phyloP scores from a whole-genome alignment of 2,113 vertebrate species.

The Semnornis frantzii region DNA sequence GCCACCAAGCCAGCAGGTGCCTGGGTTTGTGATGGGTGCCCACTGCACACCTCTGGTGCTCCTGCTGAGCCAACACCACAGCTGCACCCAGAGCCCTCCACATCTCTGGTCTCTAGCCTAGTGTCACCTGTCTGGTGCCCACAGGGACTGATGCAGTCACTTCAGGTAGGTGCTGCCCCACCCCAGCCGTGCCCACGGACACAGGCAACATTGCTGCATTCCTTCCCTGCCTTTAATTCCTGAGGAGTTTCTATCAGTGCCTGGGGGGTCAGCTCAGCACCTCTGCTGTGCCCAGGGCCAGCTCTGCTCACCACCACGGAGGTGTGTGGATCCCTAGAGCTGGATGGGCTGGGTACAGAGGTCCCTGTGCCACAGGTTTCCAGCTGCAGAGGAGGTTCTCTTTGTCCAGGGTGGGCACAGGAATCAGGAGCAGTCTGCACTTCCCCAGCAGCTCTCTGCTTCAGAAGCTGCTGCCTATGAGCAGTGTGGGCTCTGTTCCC shows the following conservation, averaged over 20 bases:
- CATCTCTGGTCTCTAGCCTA: background rate
- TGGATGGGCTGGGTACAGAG: background rate
- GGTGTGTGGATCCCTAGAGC: background rate
- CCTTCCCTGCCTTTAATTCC: background rate
- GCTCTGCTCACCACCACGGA: background rate
- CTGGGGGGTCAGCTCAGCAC: background rate
- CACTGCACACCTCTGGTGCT: background rate
- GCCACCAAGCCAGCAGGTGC: background rate
- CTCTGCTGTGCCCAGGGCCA: background rate
- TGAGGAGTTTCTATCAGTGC: background rate
- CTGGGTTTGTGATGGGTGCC: background rate
- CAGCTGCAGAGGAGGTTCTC: background rate
- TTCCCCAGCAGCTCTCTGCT: background rate
- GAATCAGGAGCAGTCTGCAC: background rate
- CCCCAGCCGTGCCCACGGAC: background rate
- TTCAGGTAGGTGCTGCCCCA: background rate
- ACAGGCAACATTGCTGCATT: background rate
- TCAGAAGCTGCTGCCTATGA: background rate
- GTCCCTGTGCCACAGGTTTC: background rate
- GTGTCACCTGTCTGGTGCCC: accelerated
- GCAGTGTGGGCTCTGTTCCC: accelerated
- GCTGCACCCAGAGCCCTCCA: background rate
- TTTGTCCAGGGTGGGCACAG: background rate
- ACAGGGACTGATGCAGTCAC: accelerated
- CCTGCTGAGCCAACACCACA: background rate